These are phyloP conservation scores for Adineta ricciae DNA, from an alignment of 2,888 invertebrate genomes.

Conservation along the genomic window DNA sequence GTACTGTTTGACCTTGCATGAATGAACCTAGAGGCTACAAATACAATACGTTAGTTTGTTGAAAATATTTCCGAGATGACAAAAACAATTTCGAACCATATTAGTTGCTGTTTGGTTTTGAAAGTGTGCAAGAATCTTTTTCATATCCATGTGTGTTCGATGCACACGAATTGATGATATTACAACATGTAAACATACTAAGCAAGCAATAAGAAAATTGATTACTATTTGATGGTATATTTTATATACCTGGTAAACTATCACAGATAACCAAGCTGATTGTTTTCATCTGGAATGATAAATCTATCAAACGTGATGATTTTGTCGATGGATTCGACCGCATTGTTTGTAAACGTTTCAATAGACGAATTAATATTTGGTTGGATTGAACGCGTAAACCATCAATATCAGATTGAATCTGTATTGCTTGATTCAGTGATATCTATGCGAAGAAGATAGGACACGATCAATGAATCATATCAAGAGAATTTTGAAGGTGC, in stretches of 20 bases:
- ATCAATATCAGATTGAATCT: not conserved
- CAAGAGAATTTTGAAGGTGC: not conserved
- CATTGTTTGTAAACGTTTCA: not conserved
- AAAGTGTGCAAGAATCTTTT: not conserved
- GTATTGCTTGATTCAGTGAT: not conserved
- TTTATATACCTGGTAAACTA: not conserved
- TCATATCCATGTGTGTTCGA: constrained; percentile 1
- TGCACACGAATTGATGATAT: not conserved
- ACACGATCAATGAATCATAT: too few species aligned
- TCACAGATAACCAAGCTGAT: not conserved
- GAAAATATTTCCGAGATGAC: not conserved
- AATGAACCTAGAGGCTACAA: not conserved
- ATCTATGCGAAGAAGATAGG: not conserved
- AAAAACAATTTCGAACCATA: too few species aligned
- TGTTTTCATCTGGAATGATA: not conserved
- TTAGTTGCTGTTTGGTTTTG: not conserved
- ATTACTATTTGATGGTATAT: too few species aligned
- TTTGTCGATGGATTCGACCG: not conserved
- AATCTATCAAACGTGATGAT: not conserved
- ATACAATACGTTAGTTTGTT: too few species aligned
- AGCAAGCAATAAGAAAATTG: too few species aligned
- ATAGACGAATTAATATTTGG: not conserved
- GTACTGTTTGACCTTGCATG: not conserved
- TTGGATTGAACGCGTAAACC: not conserved
- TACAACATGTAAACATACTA: not conserved